Percentiles rank a stretch among this genome's conserved stretches.
Evolutionary conservation across 2,797 vertebrate species (phyloP).

Genomic region (Falco biarmicus): DNA sequence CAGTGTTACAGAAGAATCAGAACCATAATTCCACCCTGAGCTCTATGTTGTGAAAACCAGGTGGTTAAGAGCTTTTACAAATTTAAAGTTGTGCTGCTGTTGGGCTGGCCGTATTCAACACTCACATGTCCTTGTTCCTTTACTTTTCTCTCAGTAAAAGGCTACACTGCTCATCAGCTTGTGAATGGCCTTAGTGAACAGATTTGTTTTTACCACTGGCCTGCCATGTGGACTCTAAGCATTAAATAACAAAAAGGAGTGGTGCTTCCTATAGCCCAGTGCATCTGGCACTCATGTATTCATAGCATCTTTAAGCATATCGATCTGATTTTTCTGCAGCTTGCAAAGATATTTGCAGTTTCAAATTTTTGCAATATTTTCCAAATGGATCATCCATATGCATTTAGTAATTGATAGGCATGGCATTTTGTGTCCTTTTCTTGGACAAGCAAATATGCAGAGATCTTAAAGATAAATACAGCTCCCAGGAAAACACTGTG

Average conservation of each 20-base stretch:
- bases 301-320: slow-evolving; percentile 13
- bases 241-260: background rate
- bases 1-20: background rate
- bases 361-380: slow-evolving; percentile 56
- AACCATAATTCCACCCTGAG: background rate
- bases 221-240: background rate
- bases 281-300: slow-evolving; percentile 30
- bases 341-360: slow-evolving; percentile 43
- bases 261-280: background rate
- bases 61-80: background rate
- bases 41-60: background rate
- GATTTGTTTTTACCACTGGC: background rate
- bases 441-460: background rate
- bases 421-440: slow-evolving; percentile 29
- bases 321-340: slow-evolving; percentile 22
- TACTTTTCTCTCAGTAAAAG: background rate
- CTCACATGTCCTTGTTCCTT: background rate
- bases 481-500: background rate
- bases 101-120: background rate
- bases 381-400: slow-evolving; percentile 1
- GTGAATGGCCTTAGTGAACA: background rate
- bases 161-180: background rate
- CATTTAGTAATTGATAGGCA: slow-evolving; percentile 25
- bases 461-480: slow-evolving; percentile 50
- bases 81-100: background rate